These are phyloP conservation scores for Arge pagana DNA, from an alignment of 2,888 invertebrate genomes.

Conservation along the genomic window DNA sequence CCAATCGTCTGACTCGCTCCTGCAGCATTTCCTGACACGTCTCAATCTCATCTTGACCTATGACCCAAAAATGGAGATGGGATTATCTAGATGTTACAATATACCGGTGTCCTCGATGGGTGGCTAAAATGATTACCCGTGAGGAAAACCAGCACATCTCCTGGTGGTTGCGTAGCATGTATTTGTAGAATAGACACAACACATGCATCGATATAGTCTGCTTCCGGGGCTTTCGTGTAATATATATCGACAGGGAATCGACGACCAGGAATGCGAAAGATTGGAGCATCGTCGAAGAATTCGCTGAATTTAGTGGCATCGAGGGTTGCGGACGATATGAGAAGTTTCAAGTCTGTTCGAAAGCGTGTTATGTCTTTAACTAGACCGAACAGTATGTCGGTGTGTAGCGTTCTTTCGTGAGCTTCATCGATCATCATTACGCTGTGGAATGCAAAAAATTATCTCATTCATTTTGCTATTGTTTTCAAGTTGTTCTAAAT, in stretches of 20 bases:
- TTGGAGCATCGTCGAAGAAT: constrained; percentile 98
- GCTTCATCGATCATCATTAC: constrained; percentile 99
- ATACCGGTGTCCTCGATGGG: too few relatives aligned
- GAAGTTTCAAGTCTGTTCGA: constrained; percentile 89
- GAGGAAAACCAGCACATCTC: constrained; percentile 95
- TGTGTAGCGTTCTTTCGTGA: constrained; percentile 97
- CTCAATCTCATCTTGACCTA: constrained; percentile 85
- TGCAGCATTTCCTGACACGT: constrained; percentile 86
- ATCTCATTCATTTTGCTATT: constrained; percentile 2
- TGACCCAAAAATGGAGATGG: too few relatives aligned
- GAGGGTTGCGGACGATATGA: constrained; percentile 97
- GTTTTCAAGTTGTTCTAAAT: too few relatives aligned
- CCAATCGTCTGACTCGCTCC: constrained; percentile 89
- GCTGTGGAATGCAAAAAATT: constrained; percentile 59
- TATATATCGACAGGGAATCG: constrained; percentile 98
- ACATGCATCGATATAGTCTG: constrained; percentile 97
- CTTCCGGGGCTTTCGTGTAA: constrained; percentile 99
- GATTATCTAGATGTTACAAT: too few relatives aligned
- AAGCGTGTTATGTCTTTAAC: constrained; percentile 95
- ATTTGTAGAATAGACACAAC: constrained; percentile 98
- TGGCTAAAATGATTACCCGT: constrained; percentile 65
- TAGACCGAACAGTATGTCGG: constrained; percentile 96
- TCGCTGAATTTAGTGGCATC: constrained; percentile 97
- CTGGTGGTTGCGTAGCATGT: constrained; percentile 94
- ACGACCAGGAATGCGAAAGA: constrained; percentile 96